Percentiles rank a stretch among this genome's conserved stretches.
Evolutionary conservation across 2,113 vertebrate species (phyloP).

Genomic region (Procavia capensis): DNA sequence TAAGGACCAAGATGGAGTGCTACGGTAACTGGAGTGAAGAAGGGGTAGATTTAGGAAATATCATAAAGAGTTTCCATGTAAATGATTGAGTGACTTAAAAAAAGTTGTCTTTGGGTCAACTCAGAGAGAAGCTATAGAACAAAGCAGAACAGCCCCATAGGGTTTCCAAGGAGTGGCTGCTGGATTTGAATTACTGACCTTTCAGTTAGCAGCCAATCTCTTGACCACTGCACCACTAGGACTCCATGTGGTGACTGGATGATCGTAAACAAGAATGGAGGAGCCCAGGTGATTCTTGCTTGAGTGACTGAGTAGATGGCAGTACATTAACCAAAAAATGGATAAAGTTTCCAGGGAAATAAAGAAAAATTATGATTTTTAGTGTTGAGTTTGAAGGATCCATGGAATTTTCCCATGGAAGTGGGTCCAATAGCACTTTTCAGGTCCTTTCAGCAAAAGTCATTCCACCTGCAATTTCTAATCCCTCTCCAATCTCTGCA

Average conservation of each 20-base stretch:
- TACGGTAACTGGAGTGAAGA: neutral
- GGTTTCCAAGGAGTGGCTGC: no score
- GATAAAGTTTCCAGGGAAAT: constrained; percentile 22
- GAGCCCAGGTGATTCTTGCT: neutral
- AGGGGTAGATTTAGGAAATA: neutral
- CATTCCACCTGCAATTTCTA: neutral
- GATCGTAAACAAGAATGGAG: neutral
- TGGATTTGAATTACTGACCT: no score
- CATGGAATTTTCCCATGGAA: neutral
- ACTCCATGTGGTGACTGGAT: neutral
- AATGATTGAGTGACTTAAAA: neutral
- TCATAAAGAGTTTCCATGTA: neutral
- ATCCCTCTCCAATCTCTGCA: neutral
- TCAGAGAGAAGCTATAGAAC: no score
- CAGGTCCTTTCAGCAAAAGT: neutral
- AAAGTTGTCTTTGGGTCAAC: no score
- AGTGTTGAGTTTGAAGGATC: neutral
- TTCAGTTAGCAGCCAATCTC: no score
- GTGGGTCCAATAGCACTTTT: neutral
- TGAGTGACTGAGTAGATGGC: neutral
- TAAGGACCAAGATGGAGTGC: neutral
- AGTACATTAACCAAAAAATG: constrained; percentile 28
- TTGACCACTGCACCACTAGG: no score
- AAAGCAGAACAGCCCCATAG: no score
- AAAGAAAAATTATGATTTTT: neutral